Percentiles rank a stretch among this genome's conserved stretches.
Evolutionary conservation across 2,888 invertebrate genomes (phyloP).

Genomic region (Phortica okadai): DNA sequence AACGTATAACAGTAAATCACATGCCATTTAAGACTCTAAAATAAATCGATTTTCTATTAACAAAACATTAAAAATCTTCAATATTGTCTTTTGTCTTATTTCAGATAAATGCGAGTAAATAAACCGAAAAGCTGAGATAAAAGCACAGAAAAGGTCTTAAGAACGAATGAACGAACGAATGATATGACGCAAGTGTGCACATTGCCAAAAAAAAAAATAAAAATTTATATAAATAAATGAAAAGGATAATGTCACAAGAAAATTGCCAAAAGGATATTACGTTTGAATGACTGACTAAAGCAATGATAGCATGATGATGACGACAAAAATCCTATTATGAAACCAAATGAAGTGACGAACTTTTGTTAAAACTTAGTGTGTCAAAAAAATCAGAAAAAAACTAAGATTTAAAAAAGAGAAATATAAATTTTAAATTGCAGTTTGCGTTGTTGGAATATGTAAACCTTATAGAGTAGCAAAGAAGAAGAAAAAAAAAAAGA

Average conservation of each 20-base stretch:
- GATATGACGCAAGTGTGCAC: background rate
- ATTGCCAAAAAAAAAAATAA: constrained; percentile 1
- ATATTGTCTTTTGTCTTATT: constrained; percentile 61
- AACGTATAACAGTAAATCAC: constrained; percentile 53
- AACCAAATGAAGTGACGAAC: constrained; percentile 21
- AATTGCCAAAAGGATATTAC: constrained; percentile 11
- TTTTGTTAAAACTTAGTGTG: background rate
- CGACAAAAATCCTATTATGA: background rate
- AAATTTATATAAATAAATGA: constrained; percentile 37
- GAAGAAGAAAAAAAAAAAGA: background rate
- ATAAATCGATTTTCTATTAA: constrained; percentile 70
- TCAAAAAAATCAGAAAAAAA: background rate
- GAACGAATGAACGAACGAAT: constrained; percentile 32
- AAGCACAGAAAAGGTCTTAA: constrained; percentile 38
- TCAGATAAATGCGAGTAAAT: constrained; percentile 60
- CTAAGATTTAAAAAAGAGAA: constrained; percentile 11
- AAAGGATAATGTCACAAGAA: constrained; percentile 33
- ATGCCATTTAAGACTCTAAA: constrained; percentile 63
- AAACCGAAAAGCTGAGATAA: constrained; percentile 27
- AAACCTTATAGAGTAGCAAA: constrained; percentile 10
- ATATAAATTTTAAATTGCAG: constrained; percentile 16
- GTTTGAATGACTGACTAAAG: constrained; percentile 16
- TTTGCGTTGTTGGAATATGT: constrained; percentile 4
- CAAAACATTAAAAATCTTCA: constrained; percentile 64
- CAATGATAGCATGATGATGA: background rate